phyloP scores from a whole-genome alignment of 1,140 invertebrate species.

The Formica exsecta region DNA sequence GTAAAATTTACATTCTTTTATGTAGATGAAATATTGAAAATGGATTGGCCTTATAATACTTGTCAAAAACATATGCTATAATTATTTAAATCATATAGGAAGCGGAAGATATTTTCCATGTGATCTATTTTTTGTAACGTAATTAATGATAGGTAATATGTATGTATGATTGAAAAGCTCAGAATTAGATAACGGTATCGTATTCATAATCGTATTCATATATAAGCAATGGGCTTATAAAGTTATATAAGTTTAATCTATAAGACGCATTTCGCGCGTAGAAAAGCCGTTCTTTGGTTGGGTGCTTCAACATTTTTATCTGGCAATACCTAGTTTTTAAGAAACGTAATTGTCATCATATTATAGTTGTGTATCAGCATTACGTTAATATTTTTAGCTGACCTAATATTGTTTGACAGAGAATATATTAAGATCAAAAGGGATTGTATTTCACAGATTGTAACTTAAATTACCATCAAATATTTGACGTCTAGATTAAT shows the following conservation, averaged over 20 bases:
- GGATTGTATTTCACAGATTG: not conserved
- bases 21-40: not conserved
- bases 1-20: not conserved
- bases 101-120: not conserved
- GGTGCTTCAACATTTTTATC: conserved; percentile 19
- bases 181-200: not conserved
- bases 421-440: conserved; percentile 5
- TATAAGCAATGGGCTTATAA: not conserved
- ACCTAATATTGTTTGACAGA: not conserved
- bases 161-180: not conserved
- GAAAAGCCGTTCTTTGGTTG: not conserved
- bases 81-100: not conserved
- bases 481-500: not conserved
- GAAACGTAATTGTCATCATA: not conserved
- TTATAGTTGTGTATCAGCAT: not conserved
- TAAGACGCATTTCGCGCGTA: not conserved
- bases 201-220: not conserved
- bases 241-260: conserved; percentile 22
- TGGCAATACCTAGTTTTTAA: not conserved
- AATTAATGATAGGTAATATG: not conserved
- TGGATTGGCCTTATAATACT: not conserved
- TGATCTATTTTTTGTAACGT: not conserved
- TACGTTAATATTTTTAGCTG: not conserved
- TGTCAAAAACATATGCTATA: not conserved
- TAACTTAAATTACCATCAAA: conserved; percentile 6